These are phyloP conservation scores for Meloidogyne hapla DNA, from an alignment of 1,140 invertebrate species.

Conservation along the genomic window DNA sequence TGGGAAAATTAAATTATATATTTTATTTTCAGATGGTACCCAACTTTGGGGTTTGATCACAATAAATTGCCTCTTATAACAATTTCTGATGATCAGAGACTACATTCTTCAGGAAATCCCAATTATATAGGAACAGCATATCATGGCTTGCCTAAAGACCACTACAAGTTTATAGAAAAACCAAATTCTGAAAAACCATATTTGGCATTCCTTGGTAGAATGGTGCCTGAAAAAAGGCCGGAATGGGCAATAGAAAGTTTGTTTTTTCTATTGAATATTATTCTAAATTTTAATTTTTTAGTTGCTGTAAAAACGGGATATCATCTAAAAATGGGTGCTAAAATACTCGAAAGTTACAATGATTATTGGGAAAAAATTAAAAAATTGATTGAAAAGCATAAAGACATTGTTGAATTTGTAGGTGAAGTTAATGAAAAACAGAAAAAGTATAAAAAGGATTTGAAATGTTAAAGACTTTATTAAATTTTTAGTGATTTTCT, in stretches of 20 bases:
- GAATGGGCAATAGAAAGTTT: constrained; percentile 20
- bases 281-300: background rate
- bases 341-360: constrained; percentile 18
- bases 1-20: background rate
- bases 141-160: constrained; percentile 19
- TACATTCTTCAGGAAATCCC: background rate
- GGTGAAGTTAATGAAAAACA: constrained; percentile 22
- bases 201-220: constrained; percentile 33
- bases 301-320: constrained; percentile 5
- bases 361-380: constrained; percentile 21
- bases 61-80: constrained; percentile 23
- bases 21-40: background rate
- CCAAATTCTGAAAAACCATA: constrained; percentile 10
- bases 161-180: constrained; percentile 15
- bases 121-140: constrained; percentile 23
- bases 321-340: constrained; percentile 17
- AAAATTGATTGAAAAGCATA: constrained; percentile 11
- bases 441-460: constrained; percentile 12
- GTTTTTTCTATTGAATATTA: background rate
- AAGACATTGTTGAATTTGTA: constrained; percentile 14
- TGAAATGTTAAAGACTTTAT: too few species aligned
- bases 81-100: constrained; percentile 25
- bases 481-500: constrained; percentile 15
- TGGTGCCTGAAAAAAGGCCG: constrained; percentile 10
- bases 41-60: background rate